Conservation (phyloP, 2,888 invertebrate species). For the Oxycera nigricornis region DNA sequence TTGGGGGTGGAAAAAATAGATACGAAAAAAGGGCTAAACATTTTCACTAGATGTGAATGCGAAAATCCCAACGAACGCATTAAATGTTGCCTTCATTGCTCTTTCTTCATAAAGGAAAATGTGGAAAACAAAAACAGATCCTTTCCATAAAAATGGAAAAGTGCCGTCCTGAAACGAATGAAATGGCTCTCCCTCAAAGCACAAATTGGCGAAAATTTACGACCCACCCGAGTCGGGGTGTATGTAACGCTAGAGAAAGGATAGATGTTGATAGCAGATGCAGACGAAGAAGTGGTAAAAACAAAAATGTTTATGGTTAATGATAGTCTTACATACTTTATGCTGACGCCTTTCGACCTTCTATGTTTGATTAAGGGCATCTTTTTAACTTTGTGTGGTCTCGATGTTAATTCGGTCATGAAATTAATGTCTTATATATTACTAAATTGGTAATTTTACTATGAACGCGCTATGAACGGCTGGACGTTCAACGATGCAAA, state of each 20-base stretch:
- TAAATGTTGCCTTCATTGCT: slow-evolving; percentile 43
- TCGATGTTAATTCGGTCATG: too few relatives aligned
- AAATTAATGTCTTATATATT: too few relatives aligned
- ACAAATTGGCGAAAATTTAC: slow-evolving; percentile 47
- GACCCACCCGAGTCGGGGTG: slow-evolving; percentile 40
- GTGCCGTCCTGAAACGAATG: slow-evolving; percentile 45
- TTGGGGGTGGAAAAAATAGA: slow-evolving; percentile 24
- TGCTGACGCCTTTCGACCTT: slow-evolving; percentile 27
- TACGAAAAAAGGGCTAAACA: slow-evolving; percentile 27
- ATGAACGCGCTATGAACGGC: too few relatives aligned
- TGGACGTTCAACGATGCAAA: too few relatives aligned
- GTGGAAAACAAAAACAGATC: slow-evolving; percentile 13
- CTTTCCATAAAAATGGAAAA: slow-evolving; percentile 43
- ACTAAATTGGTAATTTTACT: too few relatives aligned
- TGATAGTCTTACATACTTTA: slow-evolving; percentile 18
- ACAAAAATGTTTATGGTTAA: slow-evolving; percentile 30
- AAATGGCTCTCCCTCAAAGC: slow-evolving; percentile 46
- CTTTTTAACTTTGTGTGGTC: neutral
- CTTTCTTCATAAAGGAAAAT: neutral
- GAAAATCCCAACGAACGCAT: slow-evolving; percentile 44
- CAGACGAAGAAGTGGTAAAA: neutral
- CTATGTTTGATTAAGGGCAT: neutral
- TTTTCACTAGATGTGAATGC: slow-evolving; percentile 39
- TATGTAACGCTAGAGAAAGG: neutral
- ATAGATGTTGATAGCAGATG: neutral